Evolutionary conservation across 2,797 vertebrate genomes (phyloP).

Genomic region (Sparus aurata): DNA sequence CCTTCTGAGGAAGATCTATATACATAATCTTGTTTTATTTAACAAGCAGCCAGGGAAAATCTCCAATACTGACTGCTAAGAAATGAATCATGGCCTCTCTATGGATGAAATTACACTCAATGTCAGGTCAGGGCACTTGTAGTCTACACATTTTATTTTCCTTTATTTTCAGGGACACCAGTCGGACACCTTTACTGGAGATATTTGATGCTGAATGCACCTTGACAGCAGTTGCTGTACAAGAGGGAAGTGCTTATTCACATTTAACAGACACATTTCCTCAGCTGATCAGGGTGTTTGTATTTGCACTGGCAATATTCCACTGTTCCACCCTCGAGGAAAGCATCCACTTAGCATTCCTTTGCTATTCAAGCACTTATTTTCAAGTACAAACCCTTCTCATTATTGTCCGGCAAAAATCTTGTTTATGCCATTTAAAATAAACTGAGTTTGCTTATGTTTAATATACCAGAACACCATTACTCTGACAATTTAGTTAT

Average conservation of each 20-base stretch:
- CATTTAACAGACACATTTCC: neutral
- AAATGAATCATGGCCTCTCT: neutral
- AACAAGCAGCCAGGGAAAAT: conserved; percentile 4
- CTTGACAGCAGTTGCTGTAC: conserved; percentile 2
- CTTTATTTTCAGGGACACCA: neutral
- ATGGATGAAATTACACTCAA: conserved; percentile 2
- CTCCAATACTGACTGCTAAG: neutral
- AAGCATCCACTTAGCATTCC: neutral
- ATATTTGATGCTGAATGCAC: neutral
- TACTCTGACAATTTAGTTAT: neutral
- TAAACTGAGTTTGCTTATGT: neutral
- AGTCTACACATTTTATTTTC: neutral
- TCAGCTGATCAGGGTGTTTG: neutral
- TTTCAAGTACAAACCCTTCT: neutral
- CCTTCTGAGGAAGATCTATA: neutral
- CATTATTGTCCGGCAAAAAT: neutral
- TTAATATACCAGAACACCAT: conserved; percentile 11
- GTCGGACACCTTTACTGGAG: neutral
- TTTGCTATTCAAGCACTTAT: neutral
- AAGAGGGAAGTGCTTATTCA: conserved; percentile 10
- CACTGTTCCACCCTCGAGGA: neutral
- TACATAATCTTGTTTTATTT: conserved; percentile 25
- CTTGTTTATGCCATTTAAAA: neutral
- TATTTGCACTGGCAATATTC: conserved; percentile 7
- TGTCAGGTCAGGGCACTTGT: neutral